These are phyloP conservation scores for Apodemus speciosus DNA, from an alignment of 2,113 vertebrate species.

Conservation along the genomic window DNA sequence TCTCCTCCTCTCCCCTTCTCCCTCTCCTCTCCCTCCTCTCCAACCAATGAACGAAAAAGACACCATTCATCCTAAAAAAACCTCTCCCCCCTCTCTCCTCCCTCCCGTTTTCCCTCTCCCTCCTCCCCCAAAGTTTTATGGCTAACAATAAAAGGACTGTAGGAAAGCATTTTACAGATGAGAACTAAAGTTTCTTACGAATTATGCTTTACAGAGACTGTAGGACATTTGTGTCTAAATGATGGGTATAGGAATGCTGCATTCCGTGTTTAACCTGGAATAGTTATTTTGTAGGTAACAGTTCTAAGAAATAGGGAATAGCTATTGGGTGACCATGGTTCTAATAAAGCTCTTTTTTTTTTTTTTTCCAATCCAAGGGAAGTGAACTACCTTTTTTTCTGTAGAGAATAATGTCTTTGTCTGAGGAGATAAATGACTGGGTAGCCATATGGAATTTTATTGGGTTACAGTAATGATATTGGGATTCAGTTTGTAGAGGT, in stretches of 20 bases:
- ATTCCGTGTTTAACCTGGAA: slow-evolving; percentile 45
- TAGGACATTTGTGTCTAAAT: background rate
- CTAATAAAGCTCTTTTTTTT: slow-evolving; percentile 48
- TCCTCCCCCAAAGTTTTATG: background rate
- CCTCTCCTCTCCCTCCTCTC: background rate
- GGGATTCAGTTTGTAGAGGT: slow-evolving; percentile 19
- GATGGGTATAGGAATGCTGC: background rate
- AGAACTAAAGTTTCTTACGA: slow-evolving; percentile 17
- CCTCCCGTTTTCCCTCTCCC: too few species aligned
- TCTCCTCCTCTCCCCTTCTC: background rate
- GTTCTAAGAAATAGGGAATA: slow-evolving; percentile 31
- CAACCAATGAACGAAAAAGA: too few species aligned
- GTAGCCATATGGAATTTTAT: background rate
- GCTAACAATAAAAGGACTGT: slow-evolving; percentile 15
- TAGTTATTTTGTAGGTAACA: slow-evolving; percentile 33
- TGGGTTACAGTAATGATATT: background rate
- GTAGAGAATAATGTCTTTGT: background rate
- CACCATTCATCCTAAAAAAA: too few species aligned
- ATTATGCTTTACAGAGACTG: background rate
- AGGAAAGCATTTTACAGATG: slow-evolving; percentile 2
- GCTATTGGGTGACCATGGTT: background rate
- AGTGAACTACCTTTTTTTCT: slow-evolving; percentile 2
- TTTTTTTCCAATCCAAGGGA: background rate
- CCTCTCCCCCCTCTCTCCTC: too few species aligned
- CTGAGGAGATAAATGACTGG: slow-evolving; percentile 2